phyloP scores from a whole-genome alignment of 2,797 vertebrate genomes.

The Uromys caudimaculatus region DNA sequence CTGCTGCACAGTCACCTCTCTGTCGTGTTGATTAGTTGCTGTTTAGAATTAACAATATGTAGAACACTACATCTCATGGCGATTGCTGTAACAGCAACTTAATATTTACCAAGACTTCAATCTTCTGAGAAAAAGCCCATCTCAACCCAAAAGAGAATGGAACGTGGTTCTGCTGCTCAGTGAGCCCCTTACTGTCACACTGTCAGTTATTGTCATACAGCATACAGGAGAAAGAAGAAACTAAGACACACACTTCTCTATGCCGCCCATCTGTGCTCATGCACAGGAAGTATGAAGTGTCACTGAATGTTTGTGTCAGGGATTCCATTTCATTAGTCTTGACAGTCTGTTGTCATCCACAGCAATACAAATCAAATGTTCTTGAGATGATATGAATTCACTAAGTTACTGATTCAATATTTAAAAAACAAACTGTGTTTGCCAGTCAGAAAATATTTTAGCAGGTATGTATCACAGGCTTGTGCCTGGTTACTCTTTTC shows the following conservation, averaged over 20 bases:
- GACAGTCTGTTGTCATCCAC: background rate
- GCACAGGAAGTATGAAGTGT: background rate
- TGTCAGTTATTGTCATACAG: background rate
- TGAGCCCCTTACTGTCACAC: background rate
- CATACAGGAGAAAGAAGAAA: background rate
- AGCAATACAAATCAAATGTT: slow-evolving; percentile 21
- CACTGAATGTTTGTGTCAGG: background rate
- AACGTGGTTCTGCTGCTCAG: background rate
- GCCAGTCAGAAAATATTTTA: background rate
- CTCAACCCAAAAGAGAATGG: background rate
- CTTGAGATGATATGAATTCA: background rate
- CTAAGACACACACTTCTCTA: background rate
- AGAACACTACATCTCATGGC: background rate
- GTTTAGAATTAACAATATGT: background rate
- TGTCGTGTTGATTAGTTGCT: background rate
- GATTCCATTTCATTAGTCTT: background rate
- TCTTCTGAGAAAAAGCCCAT: background rate
- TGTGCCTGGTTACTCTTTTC: background rate
- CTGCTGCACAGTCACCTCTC: background rate
- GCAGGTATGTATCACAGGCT: background rate
- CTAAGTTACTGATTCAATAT: background rate
- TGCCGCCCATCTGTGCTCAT: background rate
- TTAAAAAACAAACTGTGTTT: background rate
- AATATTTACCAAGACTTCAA: background rate
- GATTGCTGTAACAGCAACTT: background rate